These are phyloP conservation scores for Phalacrocorax carbo DNA, from an alignment of 2,113 vertebrate genomes.

Conservation along the genomic window DNA sequence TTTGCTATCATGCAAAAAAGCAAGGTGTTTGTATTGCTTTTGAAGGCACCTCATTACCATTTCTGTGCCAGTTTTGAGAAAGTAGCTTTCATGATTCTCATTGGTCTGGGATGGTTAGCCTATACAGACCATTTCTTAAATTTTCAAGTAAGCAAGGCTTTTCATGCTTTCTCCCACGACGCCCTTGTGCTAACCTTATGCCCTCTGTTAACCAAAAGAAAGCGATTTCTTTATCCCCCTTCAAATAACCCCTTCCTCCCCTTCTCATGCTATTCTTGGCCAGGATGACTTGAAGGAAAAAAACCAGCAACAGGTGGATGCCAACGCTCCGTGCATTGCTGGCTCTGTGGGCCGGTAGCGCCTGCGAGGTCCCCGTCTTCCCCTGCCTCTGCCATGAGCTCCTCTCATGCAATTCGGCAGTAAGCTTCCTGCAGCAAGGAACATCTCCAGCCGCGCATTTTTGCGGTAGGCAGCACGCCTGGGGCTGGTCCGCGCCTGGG, in stretches of 20 bases:
- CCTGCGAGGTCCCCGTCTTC: fast-evolving
- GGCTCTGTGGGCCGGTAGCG: fast-evolving
- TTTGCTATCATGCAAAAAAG: not conserved
- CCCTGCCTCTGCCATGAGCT: not conserved
- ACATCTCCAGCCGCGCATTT: fast-evolving
- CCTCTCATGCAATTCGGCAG: fast-evolving
- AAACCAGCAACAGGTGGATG: not conserved
- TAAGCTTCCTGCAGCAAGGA: no score
- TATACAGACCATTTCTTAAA: no score
- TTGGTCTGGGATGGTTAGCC: fast-evolving
- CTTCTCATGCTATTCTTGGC: not conserved
- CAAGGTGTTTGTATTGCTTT: not conserved
- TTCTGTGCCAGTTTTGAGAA: not conserved
- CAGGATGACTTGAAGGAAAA: no score
- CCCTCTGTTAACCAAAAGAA: not conserved
- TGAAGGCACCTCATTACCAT: not conserved
- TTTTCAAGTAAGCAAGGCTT: not conserved
- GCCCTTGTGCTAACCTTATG: not conserved
- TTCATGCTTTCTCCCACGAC: not conserved
- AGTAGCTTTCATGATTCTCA: not conserved
- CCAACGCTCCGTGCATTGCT: fast-evolving
- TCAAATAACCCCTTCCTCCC: not conserved
- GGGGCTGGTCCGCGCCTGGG: not conserved
- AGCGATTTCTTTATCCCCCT: not conserved
- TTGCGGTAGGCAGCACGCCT: fast-evolving